Conservation (phyloP, 2,797 vertebrate species). For the Catharus ustulatus region DNA sequence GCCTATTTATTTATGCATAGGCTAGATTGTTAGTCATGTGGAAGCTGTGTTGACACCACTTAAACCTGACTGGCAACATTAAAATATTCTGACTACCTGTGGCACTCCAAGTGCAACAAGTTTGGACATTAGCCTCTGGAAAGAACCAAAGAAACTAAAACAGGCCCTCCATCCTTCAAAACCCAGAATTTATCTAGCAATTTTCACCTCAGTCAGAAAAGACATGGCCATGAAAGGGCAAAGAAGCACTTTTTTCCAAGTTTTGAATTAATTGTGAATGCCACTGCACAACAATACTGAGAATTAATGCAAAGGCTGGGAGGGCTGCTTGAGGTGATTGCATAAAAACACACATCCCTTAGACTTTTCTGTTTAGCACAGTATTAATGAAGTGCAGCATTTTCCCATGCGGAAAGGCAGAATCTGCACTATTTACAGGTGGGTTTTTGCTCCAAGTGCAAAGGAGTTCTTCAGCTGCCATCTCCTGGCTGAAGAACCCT, state of each 20-base stretch:
- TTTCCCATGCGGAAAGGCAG: not conserved
- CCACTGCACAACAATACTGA: not conserved
- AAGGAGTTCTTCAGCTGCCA: constrained; percentile 60
- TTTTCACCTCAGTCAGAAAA: constrained; percentile 36
- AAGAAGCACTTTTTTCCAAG: constrained; percentile 24
- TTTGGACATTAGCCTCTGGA: not conserved
- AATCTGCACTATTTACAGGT: not conserved
- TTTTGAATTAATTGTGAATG: constrained; percentile 44
- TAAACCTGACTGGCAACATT: not conserved
- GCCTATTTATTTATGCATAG: constrained; percentile 14
- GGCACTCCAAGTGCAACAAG: not conserved
- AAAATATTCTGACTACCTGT: not conserved
- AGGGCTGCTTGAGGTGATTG: not conserved
- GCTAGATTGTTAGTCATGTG: not conserved
- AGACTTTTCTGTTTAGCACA: constrained; percentile 17
- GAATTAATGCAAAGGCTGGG: not conserved
- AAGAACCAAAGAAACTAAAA: not conserved
- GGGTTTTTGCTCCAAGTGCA: not conserved
- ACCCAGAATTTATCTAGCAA: not conserved
- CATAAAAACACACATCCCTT: constrained; percentile 20
- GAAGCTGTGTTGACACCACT: constrained; percentile 12
- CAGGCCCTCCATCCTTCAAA: not conserved
- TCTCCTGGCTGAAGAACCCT: constrained; percentile 46
- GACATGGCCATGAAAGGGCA: constrained; percentile 1
- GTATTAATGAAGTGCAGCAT: constrained; percentile 32